Evolutionary conservation across 1,140 invertebrate species (phyloP), one percentile per base, ranked within the genome.

Genomic region (Macrosteles quadrilineatus): DNA sequence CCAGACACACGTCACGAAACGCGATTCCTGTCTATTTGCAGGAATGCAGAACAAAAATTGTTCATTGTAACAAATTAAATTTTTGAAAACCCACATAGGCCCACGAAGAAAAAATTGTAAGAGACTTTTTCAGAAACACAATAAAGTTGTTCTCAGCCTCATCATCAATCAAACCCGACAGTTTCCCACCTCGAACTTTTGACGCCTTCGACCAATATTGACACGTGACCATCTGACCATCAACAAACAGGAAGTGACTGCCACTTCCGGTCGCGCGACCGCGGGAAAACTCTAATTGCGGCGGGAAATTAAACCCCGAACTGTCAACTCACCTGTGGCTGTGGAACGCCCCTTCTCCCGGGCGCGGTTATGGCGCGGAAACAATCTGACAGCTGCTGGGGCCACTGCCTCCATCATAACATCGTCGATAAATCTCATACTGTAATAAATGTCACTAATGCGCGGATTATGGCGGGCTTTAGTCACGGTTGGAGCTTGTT

Each of bases 281-380:
- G 17, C 14, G 14, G 55, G 4, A 17, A 50, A 17, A 50, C 14
- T 50, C 21, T 50, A 50, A 50, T 50, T 50, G 55, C 23, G 55
- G 55, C 55, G 55, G 25, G 55, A 59, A 59, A 59, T 50, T 50
- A 50, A 21, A 50, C 4, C 17, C 14, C 14, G 21, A 50, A 29
- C 25, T 59, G 55, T 59, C 55, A 59, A 59, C 55, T 59, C 55
- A 59, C 55, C 55, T 59, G 55, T 59, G 55, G 23, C 2, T 29
- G 55, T 9, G 55, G 25, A 14, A 59, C 25, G 55, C 25, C 23
- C 55, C 25, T 23, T 29, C 55, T n/a, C 6, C 47, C 47, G 4
- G n/a, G 14, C 47, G 25, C 27, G 55, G 23, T 25, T 59, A 59
- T 59, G 55, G 27, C 55, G 55, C 55, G 55, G 55, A 59, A 59